These are phyloP conservation scores for Zaprionus lachaisei DNA, from an alignment of 1,140 invertebrate species.

Conservation along the genomic window DNA sequence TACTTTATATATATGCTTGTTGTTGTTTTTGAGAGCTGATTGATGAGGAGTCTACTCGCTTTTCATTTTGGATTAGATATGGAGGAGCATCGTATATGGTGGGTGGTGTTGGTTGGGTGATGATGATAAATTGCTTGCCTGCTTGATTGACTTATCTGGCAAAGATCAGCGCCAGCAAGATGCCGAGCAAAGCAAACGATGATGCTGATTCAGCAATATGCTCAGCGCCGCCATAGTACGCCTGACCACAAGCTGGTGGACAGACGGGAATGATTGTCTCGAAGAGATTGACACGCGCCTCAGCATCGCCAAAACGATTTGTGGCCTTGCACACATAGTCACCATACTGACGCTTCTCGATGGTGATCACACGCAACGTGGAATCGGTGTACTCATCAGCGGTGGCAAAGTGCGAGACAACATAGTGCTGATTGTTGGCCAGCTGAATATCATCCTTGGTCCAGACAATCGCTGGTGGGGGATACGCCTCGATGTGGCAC, in stretches of 20 bases:
- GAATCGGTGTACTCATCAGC: conserved; percentile 96
- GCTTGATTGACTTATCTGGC: conserved; percentile 76
- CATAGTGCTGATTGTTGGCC: conserved; percentile 95
- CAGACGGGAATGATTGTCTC: conserved; percentile 96
- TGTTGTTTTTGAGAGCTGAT: conserved; percentile 59
- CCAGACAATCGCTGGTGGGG: conserved; percentile 95
- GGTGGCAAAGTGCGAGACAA: conserved; percentile 94
- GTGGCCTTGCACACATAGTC: conserved; percentile 93
- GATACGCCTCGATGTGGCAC: conserved; percentile 96
- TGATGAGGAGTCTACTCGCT: conserved; percentile 20
- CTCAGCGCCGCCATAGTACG: conserved; percentile 87
- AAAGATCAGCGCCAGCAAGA: conserved; percentile 68
- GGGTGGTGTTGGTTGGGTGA: conserved; percentile 16
- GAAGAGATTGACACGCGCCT: conserved; percentile 92
- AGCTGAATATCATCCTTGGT: conserved; percentile 92
- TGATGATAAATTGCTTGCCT: conserved; percentile 11
- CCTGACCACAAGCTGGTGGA: conserved; percentile 94
- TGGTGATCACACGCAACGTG: conserved; percentile 94
- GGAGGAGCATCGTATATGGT: conserved; percentile 17
- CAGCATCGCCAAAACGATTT: conserved; percentile 93
- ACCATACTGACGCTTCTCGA: conserved; percentile 95
- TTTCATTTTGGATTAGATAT: conserved; percentile 39
- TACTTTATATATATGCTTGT: conserved; percentile 41
- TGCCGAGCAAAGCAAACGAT: conserved; percentile 69
- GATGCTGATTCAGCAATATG: conserved; percentile 68